These are phyloP conservation scores for Drosophila mettleri DNA, from an alignment of 2,888 invertebrate species.

Conservation along the genomic window DNA sequence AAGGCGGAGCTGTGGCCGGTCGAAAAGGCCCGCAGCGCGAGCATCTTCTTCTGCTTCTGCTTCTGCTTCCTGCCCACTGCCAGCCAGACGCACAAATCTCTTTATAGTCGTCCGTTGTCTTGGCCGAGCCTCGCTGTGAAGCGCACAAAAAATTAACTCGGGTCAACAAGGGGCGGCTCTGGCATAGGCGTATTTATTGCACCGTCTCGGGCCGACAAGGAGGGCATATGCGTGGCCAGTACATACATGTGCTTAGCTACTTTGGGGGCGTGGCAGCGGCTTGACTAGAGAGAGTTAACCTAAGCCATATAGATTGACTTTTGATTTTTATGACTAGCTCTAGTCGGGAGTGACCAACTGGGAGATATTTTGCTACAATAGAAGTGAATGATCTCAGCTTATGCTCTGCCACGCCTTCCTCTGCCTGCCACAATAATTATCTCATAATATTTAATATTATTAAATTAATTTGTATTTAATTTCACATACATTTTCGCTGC, in stretches of 20 bases:
- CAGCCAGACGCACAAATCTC: conserved; percentile 66
- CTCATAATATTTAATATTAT: too few relatives aligned
- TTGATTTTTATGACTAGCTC: too few relatives aligned
- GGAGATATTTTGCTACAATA: too few relatives aligned
- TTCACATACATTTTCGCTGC: background rate
- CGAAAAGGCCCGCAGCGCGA: background rate
- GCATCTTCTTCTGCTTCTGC: background rate
- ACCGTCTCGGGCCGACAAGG: background rate
- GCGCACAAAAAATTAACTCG: conserved; percentile 29
- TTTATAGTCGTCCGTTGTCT: conserved; percentile 39
- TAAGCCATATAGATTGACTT: too few relatives aligned
- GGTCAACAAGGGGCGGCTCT: conserved; percentile 27
- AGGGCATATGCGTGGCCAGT: background rate
- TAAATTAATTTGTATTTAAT: too few relatives aligned
- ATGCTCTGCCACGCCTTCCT: too few relatives aligned
- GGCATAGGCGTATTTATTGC: background rate
- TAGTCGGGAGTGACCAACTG: too few relatives aligned
- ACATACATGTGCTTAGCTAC: too few relatives aligned
- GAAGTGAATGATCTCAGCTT: too few relatives aligned
- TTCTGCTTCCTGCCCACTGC: background rate
- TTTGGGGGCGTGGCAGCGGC: too few relatives aligned
- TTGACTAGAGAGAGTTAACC: too few relatives aligned
- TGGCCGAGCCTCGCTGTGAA: background rate
- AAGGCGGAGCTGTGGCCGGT: conserved; percentile 14
- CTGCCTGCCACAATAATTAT: too few relatives aligned